Evolutionary conservation across 2,888 invertebrate genomes (phyloP).

Genomic region (Oscheius onirici): DNA sequence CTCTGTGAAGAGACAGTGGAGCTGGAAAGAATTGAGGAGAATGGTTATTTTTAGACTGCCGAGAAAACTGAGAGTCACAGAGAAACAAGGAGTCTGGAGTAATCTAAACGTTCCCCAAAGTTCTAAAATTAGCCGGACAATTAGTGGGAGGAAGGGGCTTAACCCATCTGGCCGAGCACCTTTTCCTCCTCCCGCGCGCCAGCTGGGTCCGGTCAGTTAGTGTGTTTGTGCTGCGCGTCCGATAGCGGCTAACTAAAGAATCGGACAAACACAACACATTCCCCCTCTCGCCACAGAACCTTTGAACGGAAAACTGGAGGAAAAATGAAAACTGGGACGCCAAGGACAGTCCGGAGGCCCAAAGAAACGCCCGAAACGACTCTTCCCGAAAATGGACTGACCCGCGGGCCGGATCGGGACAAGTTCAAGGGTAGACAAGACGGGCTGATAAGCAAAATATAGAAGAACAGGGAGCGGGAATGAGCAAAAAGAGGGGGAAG

Average conservation of each 20-base stretch:
- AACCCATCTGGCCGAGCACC: too few species aligned
- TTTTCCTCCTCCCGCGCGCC: background rate
- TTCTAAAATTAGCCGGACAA: too few species aligned
- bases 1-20: too few species aligned
- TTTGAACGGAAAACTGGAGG: background rate
- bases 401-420: background rate
- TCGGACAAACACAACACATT: conserved; percentile 15
- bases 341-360: background rate
- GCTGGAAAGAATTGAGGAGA: too few species aligned
- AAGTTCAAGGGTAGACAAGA: conserved; percentile 12
- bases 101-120: too few species aligned
- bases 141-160: too few species aligned
- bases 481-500: background rate
- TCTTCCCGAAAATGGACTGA: conserved; percentile 9
- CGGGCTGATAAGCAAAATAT: background rate
- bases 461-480: background rate
- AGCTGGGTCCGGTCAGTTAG: conserved; percentile 18
- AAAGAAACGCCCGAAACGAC: background rate
- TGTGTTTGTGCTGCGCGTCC: conserved; percentile 14
- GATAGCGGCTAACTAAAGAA: conserved; percentile 33
- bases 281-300: too few species aligned
- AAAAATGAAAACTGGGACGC: conserved; percentile 14
- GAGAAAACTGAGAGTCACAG: too few species aligned
- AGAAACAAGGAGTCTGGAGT: too few species aligned
- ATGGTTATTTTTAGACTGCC: too few species aligned